Evolutionary conservation across 2,113 vertebrate species (phyloP), one percentile per base, ranked within the genome.

Genomic region (Cricetomys ansorgei): DNA sequence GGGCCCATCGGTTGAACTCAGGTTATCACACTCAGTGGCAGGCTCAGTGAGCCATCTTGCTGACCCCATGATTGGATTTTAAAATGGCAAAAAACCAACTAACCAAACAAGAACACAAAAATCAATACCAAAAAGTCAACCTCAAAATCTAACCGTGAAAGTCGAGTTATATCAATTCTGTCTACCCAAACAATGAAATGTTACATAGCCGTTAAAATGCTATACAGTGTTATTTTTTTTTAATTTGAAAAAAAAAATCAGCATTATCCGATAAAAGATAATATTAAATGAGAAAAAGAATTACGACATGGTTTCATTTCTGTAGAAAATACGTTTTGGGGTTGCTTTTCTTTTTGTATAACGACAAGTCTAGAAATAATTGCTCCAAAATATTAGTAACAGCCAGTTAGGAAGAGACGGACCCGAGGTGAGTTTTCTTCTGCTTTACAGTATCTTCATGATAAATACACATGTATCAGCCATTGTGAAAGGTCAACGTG

Each of bases 81-180:
- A 27, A 55, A 77, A 94, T 67, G 64, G 4, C 57, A 70, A 92
- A 57, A 25, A 43, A 11, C 13, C 11, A 37, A 12, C 21, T 76
- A 48, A 40, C 7, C n/a, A 73, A 73, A 12, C 21, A 43, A 73
- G 43, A 43, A 9, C 50, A 9, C 17, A 55, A 75, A 75, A 53
- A 81, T 59, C 23, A 59, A 43, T 43, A 43, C 59, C 57, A 83
- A 59, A 83, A 62, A 31, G 43, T 27, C 55, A 59, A 27, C 53
- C n/a, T 70, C 85, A 77, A 86, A 62, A 5, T 59, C 40, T 40
- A 92, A 45, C 79, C 83, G 23, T 84, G 79, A 93, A 79, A 94
- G 62, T 79, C 59, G 76, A 75, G 13, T 76, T 96, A 80, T 83
- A 69, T 81, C 75, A 67, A 67, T 89, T 93, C 87, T 96, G 45